Conservation (phyloP, 2,888 invertebrate genomes). For the Lordiphosa andalusiaca region DNA sequence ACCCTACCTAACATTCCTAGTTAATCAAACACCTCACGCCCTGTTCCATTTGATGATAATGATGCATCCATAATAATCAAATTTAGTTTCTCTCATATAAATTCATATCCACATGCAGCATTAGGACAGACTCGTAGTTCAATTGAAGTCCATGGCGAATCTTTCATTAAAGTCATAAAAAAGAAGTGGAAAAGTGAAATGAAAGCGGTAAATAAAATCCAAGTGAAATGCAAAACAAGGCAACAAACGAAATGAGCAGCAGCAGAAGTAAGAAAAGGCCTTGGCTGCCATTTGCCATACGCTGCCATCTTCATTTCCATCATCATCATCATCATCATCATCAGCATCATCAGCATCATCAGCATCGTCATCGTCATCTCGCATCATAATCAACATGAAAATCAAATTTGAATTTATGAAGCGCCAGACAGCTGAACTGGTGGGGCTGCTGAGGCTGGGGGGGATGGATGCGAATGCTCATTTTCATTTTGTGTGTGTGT, state of each 20-base stretch:
- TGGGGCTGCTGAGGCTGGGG: no score
- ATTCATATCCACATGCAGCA: constrained; percentile 4
- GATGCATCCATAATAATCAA: constrained; percentile 1
- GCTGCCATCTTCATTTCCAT: constrained; percentile 67
- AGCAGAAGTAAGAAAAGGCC: not conserved
- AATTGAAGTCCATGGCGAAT: constrained; percentile 26
- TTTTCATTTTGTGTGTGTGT: constrained; percentile 29
- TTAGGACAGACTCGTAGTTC: constrained; percentile 16
- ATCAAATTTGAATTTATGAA: constrained; percentile 72
- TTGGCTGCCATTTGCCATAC: constrained; percentile 55
- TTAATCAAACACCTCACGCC: no score
- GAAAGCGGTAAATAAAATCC: constrained; percentile 38
- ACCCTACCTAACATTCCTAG: no score
- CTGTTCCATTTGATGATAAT: no score
- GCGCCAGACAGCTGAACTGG: constrained; percentile 31
- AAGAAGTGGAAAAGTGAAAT: constrained; percentile 12
- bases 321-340: constrained; percentile 55
- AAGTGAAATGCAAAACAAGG: constrained; percentile 35
- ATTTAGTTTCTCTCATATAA: constrained; percentile 6
- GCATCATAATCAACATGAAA: constrained; percentile 70
- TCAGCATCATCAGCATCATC: constrained; percentile 37
- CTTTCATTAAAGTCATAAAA: constrained; percentile 45
- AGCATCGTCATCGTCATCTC: constrained; percentile 30
- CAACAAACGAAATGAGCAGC: constrained; percentile 31
- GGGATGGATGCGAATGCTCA: constrained; percentile 36